Evolutionary conservation across 2,113 vertebrate genomes (phyloP).

Genomic region (Epinephelus moara): DNA sequence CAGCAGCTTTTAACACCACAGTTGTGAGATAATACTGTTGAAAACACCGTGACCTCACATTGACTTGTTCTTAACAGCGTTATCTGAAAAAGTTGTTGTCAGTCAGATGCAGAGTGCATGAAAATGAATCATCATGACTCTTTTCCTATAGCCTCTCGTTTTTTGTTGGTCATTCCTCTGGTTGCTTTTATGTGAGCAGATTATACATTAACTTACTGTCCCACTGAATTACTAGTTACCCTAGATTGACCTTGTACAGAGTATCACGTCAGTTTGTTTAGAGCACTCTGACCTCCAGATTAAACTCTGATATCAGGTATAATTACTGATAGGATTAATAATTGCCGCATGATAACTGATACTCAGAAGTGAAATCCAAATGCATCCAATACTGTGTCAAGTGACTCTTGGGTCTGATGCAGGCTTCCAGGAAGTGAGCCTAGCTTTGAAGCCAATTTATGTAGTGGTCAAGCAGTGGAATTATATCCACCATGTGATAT

Average conservation of each 20-base stretch:
- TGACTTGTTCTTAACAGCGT: background rate
- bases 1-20: background rate
- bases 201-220: conserved; percentile 51
- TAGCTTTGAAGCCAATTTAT: no score
- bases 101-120: background rate
- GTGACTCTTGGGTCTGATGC: no score
- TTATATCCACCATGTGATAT: no score
- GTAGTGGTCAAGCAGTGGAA: no score
- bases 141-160: background rate
- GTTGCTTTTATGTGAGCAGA: conserved; percentile 7
- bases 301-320: background rate
- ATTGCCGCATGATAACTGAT: background rate
- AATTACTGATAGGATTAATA: conserved; percentile 1
- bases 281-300: conserved; percentile 10
- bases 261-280: background rate
- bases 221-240: background rate
- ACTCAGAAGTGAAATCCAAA: background rate
- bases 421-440: no score
- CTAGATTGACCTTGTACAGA: conserved; percentile 26
- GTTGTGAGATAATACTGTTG: conserved; percentile 5
- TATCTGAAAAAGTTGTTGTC: background rate
- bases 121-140: background rate
- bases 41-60: background rate
- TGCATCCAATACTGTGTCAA: background rate
- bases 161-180: conserved; percentile 1